Conservation (phyloP, 2,113 vertebrate species). For the Corythornis cristatus region DNA sequence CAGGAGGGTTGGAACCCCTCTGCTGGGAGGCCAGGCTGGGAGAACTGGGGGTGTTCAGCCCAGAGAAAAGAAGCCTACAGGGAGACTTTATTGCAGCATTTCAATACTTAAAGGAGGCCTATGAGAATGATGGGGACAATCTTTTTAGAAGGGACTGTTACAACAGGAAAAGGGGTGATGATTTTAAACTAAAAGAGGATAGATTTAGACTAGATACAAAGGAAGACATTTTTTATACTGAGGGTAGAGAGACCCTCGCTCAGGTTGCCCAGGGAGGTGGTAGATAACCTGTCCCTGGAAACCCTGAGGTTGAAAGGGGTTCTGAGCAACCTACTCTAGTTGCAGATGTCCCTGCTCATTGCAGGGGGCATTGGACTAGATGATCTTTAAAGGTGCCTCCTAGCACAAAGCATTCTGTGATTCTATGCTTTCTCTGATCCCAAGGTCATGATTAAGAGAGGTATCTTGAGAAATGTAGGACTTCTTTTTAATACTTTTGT, state of each 20-base stretch:
- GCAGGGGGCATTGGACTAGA: not conserved
- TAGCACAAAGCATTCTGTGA: not conserved
- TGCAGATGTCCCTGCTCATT: not conserved
- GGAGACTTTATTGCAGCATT: not conserved
- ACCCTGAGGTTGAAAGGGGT: not conserved
- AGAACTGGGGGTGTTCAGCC: not conserved
- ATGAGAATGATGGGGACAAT: not conserved
- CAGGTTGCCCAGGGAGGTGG: not conserved
- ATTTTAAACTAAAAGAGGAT: not conserved
- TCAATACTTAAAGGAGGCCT: not conserved
- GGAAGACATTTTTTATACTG: not conserved
- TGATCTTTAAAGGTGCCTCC: not conserved
- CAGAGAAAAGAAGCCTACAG: not conserved
- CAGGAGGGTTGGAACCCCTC: not conserved
- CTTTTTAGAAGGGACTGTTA: not conserved
- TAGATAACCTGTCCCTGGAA: not conserved
- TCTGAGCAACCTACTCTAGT: not conserved
- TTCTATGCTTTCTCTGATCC: not conserved
- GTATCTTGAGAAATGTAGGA: not conserved
- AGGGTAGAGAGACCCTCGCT: not conserved
- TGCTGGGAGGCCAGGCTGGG: not conserved
- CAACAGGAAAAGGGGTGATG: not conserved
- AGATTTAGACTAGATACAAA: not conserved
- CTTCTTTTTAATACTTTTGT: not conserved
- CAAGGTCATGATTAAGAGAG: not conserved